Base-by-base conservation (phyloP, 1,140 invertebrate genomes). In the Aporrectodea caliginosa region DNA sequence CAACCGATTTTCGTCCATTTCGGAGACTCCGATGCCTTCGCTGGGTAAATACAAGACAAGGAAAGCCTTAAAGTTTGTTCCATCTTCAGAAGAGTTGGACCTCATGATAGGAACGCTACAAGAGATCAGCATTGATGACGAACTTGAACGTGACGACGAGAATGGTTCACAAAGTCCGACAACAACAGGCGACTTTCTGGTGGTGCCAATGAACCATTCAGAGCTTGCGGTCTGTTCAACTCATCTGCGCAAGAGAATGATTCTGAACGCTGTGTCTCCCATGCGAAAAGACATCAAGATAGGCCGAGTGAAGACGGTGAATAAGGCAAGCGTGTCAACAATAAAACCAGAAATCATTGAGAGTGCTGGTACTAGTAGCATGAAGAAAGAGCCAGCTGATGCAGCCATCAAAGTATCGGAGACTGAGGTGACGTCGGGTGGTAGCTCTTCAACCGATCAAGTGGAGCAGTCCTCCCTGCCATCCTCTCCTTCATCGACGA, bases 261-360 rank as follows among this genome's bases (percentile, higher is more conserved):
- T 79, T n/a, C 34, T 79, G 12, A 79, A 79, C 73, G 78, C 78
- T n/a, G 27, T 79, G 32, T 79, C 78, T 12, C 78, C 78, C 12
- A 76, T 16, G 2, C 33, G 73, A 27, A 58, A 33, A 29, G 71
- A 75, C 75, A 75, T 76, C 16, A 79, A 79, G 58, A 29, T 74
- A 27, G 58, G 72, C 33, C 75, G 73, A 35, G 35, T 79, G 22
- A 79, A 79, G 22, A 12, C 43, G 6, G 43, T 58, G 6, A 58
- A 58, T 58, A 6, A 22, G 22, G 6, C 43, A 6, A 58, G 22
- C 22, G 22, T 22, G 43, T 58, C 43, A 6, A n/a, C n/a, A n/a
- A n/a, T n/a, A n/a, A n/a, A n/a, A n/a, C n/a, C n/a, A n/a, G n/a
- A n/a, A n/a, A n/a, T n/a, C n/a, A n/a, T n/a, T n/a, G n/a, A n/a